Evolutionary conservation across 2,888 invertebrate species (phyloP).

Genomic region (Leptinotarsa juncta): DNA sequence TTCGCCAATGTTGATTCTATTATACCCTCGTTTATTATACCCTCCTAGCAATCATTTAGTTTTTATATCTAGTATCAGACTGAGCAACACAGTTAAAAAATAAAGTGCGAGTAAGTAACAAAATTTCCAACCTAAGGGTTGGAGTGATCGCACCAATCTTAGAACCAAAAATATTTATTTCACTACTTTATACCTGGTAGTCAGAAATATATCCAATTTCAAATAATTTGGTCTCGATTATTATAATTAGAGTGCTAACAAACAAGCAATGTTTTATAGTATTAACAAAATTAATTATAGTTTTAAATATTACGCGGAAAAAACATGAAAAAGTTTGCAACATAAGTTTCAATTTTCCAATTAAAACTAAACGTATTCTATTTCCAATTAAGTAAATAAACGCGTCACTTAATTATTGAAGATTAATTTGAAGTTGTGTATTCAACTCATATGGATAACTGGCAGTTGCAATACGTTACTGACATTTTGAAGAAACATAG

Average conservation of each 20-base stretch:
- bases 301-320: background rate
- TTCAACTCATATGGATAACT: conserved; percentile 11
- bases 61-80: too few relatives aligned
- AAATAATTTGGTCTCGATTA: background rate
- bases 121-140: too few relatives aligned
- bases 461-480: conserved; percentile 13
- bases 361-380: background rate
- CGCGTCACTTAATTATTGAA: background rate
- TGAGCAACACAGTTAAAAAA: too few relatives aligned
- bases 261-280: background rate
- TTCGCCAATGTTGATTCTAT: too few relatives aligned
- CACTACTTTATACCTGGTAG: too few relatives aligned
- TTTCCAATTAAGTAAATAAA: conserved; percentile 5
- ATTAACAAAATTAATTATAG: background rate
- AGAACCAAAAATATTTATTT: too few relatives aligned
- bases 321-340: conserved; percentile 2
- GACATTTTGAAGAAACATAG: conserved; percentile 35
- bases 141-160: too few relatives aligned
- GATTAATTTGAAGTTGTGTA: conserved; percentile 11
- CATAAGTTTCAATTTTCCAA: conserved; percentile 1
- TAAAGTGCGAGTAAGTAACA: too few relatives aligned
- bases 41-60: too few relatives aligned
- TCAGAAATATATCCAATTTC: too few relatives aligned
- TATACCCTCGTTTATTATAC: too few relatives aligned
- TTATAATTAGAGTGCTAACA: background rate